Evolutionary conservation across 2,888 invertebrate species (phyloP), one percentile per base, ranked within the genome.

Genomic region (Tricholauxania praeusta): DNA sequence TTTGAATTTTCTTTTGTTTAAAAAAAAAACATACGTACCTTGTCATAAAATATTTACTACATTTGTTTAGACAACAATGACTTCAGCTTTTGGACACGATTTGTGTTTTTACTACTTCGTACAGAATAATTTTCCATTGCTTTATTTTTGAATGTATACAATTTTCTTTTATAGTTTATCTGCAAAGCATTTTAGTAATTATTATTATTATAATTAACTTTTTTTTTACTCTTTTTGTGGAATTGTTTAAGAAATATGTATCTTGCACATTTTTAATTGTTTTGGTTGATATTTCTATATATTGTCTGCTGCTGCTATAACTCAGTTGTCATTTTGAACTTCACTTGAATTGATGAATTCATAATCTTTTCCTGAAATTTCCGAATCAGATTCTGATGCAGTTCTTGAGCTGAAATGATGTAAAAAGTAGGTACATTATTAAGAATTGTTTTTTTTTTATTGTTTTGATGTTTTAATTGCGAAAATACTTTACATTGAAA

Each of bases 301-400:
- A 57, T 73, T 76, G 55, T 75, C 12, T 60, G 57, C 19, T 66
- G 17, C 64, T 57, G 48, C 22, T 70, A 52, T 51, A 69, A 51
- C 74, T 78, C 76, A 84, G 79, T 84, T 84, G 79, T 85, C 84
- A 79, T 82, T 85, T 75, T 91, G 91, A 51, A 92, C 84, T 80
- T 93, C 93, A 19, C 89, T 91, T 48, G 91, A 90, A 81, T 94
- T 94, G 68, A 96, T 92, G 84, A 96, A 95, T 88, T 96, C 96
- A 87, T 96, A 96, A 89, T 96, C 96, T 81, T 93, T 92, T 79
- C 94, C 95, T 80, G 94, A 94, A 82, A 91, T 91, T 85, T 94
- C 94, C 1, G 94, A 93, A 81, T 96, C 96, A 15, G 94, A 94
- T 83, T 94, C 95, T 0, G 94, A 94, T 75, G 89, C 81, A 60